phyloP scores from a whole-genome alignment of 2,888 invertebrate species.

The Drosophila dives region DNA sequence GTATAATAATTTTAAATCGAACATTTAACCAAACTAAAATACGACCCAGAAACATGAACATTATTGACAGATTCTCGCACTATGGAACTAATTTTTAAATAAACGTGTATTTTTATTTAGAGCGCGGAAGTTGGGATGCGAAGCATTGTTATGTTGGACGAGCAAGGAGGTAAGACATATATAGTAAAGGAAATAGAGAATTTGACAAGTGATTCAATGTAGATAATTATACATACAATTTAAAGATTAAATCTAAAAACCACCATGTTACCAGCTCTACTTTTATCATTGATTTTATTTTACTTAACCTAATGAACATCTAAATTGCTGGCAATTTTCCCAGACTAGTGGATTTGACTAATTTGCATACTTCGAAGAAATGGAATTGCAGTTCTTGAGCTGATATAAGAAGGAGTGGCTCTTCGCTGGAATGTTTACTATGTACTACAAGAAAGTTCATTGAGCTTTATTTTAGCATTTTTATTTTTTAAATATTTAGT shows the following conservation, averaged over 20 bases:
- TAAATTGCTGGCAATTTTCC: background rate
- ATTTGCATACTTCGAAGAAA: background rate
- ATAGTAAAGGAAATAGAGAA: conserved; percentile 31
- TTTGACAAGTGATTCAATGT: conserved; percentile 7
- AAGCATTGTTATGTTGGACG: conserved; percentile 99
- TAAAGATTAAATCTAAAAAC: background rate
- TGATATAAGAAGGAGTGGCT: background rate
- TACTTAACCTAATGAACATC: background rate
- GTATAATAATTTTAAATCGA: conserved; percentile 5
- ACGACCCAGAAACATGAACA: conserved; percentile 27
- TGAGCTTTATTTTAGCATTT: background rate
- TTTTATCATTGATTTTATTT: background rate
- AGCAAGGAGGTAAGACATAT: conserved; percentile 98
- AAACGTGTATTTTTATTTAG: conserved; percentile 90
- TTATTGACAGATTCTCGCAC: conserved; percentile 23
- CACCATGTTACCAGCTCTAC: background rate
- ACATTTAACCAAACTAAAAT: conserved; percentile 8
- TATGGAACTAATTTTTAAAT: conserved; percentile 63
- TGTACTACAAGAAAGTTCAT: background rate
- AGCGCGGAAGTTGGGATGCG: conserved; percentile 99
- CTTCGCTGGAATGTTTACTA: background rate
- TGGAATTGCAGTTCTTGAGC: background rate
- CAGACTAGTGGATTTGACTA: background rate
- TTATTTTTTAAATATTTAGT: too few relatives aligned
- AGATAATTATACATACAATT: background rate